Conservation (phyloP, 2,113 vertebrate species). For the Caranx melampygus region DNA sequence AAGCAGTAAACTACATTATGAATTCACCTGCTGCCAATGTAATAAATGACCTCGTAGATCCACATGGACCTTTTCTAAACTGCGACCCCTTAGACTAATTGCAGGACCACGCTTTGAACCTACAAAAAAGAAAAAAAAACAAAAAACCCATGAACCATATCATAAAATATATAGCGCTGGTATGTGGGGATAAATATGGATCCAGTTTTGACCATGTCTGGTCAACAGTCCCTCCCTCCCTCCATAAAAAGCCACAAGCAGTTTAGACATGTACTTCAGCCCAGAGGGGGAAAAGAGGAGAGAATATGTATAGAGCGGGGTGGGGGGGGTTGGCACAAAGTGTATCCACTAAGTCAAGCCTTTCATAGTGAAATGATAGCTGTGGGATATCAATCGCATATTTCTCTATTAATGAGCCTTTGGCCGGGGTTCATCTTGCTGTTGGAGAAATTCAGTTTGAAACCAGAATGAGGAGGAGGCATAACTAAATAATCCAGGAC, state of each 20-base stretch:
- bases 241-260: slow-evolving; percentile 47
- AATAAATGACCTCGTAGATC: slow-evolving; percentile 5
- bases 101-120: slow-evolving; percentile 6
- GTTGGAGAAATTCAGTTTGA: slow-evolving; percentile 78
- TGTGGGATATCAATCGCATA: slow-evolving; percentile 83
- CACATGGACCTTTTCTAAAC: neutral
- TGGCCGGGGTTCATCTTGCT: slow-evolving; percentile 84
- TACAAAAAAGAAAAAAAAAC: too few relatives aligned
- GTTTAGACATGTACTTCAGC: slow-evolving; percentile 35
- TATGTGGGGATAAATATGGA: slow-evolving; percentile 57
- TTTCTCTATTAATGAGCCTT: slow-evolving; percentile 87
- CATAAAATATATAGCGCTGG: slow-evolving; percentile 25
- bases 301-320: neutral
- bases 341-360: slow-evolving; percentile 55
- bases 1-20: neutral
- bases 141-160: neutral
- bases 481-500: slow-evolving; percentile 88
- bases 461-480: slow-evolving; percentile 58
- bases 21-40: slow-evolving; percentile 10
- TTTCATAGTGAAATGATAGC: slow-evolving; percentile 71
- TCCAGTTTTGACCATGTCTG: slow-evolving; percentile 64
- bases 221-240: slow-evolving; percentile 40
- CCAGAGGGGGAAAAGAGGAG: neutral
- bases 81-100: slow-evolving; percentile 3
- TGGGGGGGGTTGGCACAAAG: slow-evolving; percentile 43